Evolutionary conservation across 92 coral and sea anemone genomes (phyloP).

Genomic region (Metridium senile): DNA sequence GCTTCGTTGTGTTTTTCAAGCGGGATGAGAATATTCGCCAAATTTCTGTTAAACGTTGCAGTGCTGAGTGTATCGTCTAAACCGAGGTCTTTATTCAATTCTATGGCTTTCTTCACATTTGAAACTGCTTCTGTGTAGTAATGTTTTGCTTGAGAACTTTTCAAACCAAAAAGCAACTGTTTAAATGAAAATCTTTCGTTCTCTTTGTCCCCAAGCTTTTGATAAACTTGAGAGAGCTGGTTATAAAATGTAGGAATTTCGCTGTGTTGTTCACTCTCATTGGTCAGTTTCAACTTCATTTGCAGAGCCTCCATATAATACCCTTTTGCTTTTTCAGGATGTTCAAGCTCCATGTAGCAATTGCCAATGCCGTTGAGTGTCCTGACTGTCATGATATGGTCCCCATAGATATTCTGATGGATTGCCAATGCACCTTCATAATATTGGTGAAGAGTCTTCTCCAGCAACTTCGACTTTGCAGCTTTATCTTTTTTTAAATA

Average conservation of each 20-base stretch:
- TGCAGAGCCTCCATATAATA: constrained; percentile 22
- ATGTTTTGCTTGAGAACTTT: constrained; percentile 5
- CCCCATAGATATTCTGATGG: constrained; percentile 6
- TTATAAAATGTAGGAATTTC: constrained; percentile 66
- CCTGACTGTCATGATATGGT: constrained; percentile 49
- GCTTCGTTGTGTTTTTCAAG: constrained; percentile 44
- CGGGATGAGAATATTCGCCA: constrained; percentile 53
- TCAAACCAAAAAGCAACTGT: too few relatives aligned
- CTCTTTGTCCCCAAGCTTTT: constrained; percentile 19
- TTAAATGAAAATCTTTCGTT: not conserved
- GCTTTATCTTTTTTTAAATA: constrained; percentile 1
- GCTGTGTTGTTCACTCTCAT: constrained; percentile 41
- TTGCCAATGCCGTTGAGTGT: constrained; percentile 62
- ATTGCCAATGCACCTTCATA: constrained; percentile 29
- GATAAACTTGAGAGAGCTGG: constrained; percentile 62
- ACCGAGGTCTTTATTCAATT: constrained; percentile 45
- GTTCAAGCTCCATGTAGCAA: constrained; percentile 23
- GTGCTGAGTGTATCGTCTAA: constrained; percentile 48
- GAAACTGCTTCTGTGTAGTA: constrained; percentile 44
- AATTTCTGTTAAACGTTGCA: constrained; percentile 59
- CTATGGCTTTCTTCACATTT: constrained; percentile 47
- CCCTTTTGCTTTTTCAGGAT: constrained; percentile 22
- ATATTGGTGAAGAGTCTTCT: constrained; percentile 14
- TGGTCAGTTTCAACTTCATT: constrained; percentile 40
- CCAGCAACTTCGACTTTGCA: not conserved